Evolutionary conservation across 2,113 vertebrate genomes (phyloP), one percentile per base, ranked within the genome.

Genomic region (Diadophis punctatus): DNA sequence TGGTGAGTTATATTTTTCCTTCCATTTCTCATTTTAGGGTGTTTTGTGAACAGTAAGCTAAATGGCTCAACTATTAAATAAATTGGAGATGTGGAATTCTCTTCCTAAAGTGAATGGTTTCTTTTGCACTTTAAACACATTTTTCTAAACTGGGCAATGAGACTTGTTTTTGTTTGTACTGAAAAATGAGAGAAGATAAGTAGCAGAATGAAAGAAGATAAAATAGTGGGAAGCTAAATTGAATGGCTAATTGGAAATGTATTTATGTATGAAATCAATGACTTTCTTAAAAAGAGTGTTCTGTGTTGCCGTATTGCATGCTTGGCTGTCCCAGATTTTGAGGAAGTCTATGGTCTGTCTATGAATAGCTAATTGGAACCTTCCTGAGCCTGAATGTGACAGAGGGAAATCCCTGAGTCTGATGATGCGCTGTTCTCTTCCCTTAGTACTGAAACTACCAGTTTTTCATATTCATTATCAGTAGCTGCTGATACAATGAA

Each of bases 391-490:
- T 94, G 52, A 92, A 84, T 55, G 43, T 39, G 34, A 92, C 48
- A 94, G 90, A 63, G 87, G 95, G 90, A 95, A 88, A 10, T 55
- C 91, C 89, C 30, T 7, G 25, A 58, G 63, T 92, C 53, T 49
- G 58, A 93, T 60, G 87, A 91, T 85, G 94, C 86, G 94, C 97
- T 98, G 97, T 98, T 97, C 97, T 89, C 55, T 43, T 86, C 0
- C 94, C 34, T 94, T 53, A 96, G 97, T 98, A 95, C 98, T 98
- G 98, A 98, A 98, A 96, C 93, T 93, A 91, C 96, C 60, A 88
- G 39, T 55, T 27, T 12, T 12, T 86, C 55, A 60, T 91, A 89
- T 84, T 88, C 86, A 80, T 52, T 68, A 1, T 27, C 49, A 53
- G 49, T 48, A 52, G 48, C 27, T 51, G 20, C 2, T 3, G 49